phyloP scores from a whole-genome alignment of 2,113 vertebrate genomes.

The Hiodon tergisus region DNA sequence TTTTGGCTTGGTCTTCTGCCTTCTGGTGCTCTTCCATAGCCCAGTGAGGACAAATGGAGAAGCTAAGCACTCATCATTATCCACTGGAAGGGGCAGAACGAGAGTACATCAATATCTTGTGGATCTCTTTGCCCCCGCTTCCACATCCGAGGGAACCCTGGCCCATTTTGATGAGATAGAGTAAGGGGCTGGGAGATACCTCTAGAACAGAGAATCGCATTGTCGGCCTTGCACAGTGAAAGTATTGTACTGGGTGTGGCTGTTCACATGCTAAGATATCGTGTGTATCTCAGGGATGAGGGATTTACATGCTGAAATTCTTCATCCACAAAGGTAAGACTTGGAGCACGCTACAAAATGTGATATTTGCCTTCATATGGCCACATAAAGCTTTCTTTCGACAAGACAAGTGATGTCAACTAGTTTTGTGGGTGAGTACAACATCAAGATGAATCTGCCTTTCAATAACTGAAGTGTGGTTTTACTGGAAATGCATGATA shows the following conservation, averaged over 20 bases:
- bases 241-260: conserved; percentile 16
- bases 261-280: background rate
- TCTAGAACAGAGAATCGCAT: conserved; percentile 28
- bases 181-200: conserved; percentile 23
- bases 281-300: conserved; percentile 3
- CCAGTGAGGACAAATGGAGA: conserved; percentile 26
- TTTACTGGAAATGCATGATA: background rate
- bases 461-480: background rate
- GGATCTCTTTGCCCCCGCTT: background rate
- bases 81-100: conserved; percentile 12
- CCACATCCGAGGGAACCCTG: conserved; percentile 12
- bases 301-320: conserved; percentile 2
- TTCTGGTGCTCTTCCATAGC: conserved; percentile 19
- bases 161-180: conserved; percentile 11
- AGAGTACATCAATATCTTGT: conserved; percentile 18
- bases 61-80: conserved; percentile 21
- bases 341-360: background rate
- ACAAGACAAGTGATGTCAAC: background rate
- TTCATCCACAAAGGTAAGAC: background rate
- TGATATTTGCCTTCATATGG: background rate
- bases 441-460: background rate
- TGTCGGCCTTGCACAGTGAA: conserved; percentile 30
- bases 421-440: background rate
- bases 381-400: background rate
- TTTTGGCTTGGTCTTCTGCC: conserved; percentile 19